A percentile compares a stretch with the other conserved stretches of the same genome.
Evolutionary conservation across 1,140 invertebrate genomes (phyloP).

Genomic region (Hirudo medicinalis): DNA sequence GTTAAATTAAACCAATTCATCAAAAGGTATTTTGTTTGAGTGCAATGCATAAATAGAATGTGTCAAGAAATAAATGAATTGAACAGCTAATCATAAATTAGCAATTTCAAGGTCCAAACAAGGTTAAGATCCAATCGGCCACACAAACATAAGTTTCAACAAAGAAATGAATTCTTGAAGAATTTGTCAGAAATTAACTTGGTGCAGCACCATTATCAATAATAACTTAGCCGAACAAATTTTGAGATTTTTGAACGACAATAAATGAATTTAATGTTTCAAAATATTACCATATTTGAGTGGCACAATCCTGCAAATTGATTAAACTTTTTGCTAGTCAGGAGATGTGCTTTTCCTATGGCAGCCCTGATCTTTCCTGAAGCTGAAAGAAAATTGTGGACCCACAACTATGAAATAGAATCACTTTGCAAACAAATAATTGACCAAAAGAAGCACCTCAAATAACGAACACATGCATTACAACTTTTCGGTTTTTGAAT

Average conservation of each 20-base stretch:
- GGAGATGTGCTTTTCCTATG: conserved; percentile 72
- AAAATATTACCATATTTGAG: conserved; percentile 58
- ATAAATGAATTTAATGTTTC: conserved; percentile 12
- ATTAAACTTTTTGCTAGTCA: conserved; percentile 81
- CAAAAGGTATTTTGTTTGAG: too few relatives aligned
- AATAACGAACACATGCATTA: too few relatives aligned
- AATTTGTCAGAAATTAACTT: too few relatives aligned
- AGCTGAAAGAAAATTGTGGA: conserved; percentile 31
- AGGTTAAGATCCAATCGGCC: background rate
- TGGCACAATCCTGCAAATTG: conserved; percentile 77
- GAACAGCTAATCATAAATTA: conserved; percentile 9
- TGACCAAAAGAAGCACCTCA: too few relatives aligned
- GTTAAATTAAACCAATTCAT: too few relatives aligned
- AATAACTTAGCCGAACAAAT: background rate
- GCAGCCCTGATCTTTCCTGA: conserved; percentile 69
- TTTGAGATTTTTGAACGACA: background rate
- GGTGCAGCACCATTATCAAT: background rate
- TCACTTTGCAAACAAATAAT: too few relatives aligned
- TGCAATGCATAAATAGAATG: too few relatives aligned
- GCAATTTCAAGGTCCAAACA: background rate
- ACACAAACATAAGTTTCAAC: background rate
- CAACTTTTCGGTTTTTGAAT: too few relatives aligned
- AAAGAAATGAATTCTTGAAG: background rate
- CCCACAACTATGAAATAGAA: background rate
- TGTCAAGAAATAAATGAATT: conserved; percentile 11